A percentile compares a stretch with the other conserved stretches of the same genome.
phyloP scores from a whole-genome alignment of 2,797 vertebrate species.

The Momotus momota region DNA sequence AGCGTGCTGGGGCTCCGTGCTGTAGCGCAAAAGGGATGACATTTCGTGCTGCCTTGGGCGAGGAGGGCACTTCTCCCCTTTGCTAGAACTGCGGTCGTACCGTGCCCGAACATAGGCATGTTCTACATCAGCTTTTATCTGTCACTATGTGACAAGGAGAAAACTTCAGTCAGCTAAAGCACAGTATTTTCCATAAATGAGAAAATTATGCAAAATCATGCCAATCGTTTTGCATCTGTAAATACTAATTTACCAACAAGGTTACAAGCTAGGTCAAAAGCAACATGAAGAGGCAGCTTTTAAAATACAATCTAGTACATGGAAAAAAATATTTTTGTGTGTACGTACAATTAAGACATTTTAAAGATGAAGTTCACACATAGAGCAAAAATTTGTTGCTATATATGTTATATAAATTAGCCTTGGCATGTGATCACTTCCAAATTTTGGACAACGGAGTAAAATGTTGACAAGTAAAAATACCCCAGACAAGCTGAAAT shows the following conservation, averaged over 20 bases:
- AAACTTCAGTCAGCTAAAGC: not conserved
- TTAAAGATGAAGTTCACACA: not conserved
- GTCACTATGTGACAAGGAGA: not conserved
- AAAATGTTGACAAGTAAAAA: not conserved
- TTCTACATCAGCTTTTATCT: not conserved
- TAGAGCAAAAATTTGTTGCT: not conserved
- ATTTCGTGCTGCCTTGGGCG: not conserved
- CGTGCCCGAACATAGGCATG: not conserved
- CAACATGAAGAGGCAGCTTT: not conserved
- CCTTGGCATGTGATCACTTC: not conserved
- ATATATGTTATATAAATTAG: not conserved
- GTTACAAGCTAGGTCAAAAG: not conserved
- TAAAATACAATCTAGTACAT: not conserved
- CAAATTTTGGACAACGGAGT: not conserved
- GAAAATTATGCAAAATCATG: not conserved
- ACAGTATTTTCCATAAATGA: not conserved
- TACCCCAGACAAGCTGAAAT: not conserved
- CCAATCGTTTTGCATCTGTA: not conserved
- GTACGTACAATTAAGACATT: not conserved
- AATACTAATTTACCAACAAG: not conserved
- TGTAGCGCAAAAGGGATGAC: accelerated
- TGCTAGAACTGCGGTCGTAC: accelerated
- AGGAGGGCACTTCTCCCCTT: not conserved
- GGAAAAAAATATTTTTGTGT: not conserved
- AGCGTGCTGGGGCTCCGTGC: not conserved